Evolutionary conservation across 2,888 invertebrate species (phyloP), one percentile per base, ranked within the genome.

Genomic region (Rotaria macrura): DNA sequence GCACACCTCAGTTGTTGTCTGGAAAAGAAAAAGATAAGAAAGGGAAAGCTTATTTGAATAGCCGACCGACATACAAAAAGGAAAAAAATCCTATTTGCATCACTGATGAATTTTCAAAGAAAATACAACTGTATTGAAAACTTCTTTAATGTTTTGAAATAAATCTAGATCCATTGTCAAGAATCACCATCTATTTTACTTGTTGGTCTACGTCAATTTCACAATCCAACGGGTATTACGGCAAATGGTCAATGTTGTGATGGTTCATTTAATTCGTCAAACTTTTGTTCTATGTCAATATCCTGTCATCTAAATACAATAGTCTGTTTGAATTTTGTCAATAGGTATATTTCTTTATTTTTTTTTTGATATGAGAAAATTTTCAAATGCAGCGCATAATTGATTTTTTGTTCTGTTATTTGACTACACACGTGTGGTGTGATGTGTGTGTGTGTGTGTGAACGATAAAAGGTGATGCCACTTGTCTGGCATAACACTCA

Each of bases 351-450:
- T 65, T 34, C 12, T 65, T 65, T 29, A 17, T 49, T 25, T 14
- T 34, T n/a, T n/a, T n/a, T n/a, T n/a, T n/a, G n/a, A n/a, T n/a
- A 14, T 34, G 34, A 34, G 65, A 65, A 20, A 65, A n/a, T 34
- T 5, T 65, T 0, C 12, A 65, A 17, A 65, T 65, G 17, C 10
- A n/a, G 3, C 14, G 17, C 17, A 79, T 79, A 43, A 79, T 79
- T 79, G 79, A 79, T 79, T 43, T 79, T 79, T 25, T 79, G 65
- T 79, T 40, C 79, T 79, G 43, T 79, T 79, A 43, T 79, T 79
- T n/a, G 40, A 23, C 17, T 79, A 79, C 14, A 79, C 43, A 65
- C 20, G 20, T 65, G 65, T 79, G 23, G 14, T 47, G 5, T 47
- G 47, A n/a, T 47, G 47, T 47, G 47, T 47, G 47, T 47, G 47